Evolutionary conservation across 2,888 invertebrate genomes (phyloP), one percentile per base, ranked within the genome.

Genomic region (Sesia bembeciformis): DNA sequence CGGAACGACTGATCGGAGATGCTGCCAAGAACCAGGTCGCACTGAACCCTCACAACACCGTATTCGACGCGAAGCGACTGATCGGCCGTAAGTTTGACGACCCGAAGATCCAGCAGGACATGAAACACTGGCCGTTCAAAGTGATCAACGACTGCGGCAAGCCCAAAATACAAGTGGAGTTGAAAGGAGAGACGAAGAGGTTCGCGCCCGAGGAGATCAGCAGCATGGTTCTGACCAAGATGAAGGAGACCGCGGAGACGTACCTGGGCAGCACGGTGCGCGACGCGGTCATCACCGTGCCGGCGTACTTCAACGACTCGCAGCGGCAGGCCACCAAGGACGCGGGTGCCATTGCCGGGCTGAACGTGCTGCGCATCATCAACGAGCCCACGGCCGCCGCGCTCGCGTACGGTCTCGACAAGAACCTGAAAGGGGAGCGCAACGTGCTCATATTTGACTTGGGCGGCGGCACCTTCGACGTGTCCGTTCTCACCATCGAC

Each of bases 321-420:
- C 92, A 92, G 62, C 78, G 92, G 1, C 92, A 92, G 71, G 92
- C 92, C 56, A 94, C 94, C 4, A 94, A 94, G 73, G 94, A 94
- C 77, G 94, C 94, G 46, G 94, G 94, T 3, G 79, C 75, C 38
- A 91, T 91, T 62, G 90, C 92, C 53, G 93, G 93, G 23, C 72
- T 94, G 51, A 94, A 94, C 71, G 93, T 95, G 1, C 77, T 94
- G 50, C 84, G 94, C 58, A 94, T 95, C 60, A 93, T 93, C 61
- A 93, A 93, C 71, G 94, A 94, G 79, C 97, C 97, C 3, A 97
- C 97, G 3, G 97, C 97, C 53, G 97, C 97, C 56, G 97, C 97
- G 56, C 89, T 97, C 50, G 97, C 97, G 39, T 98, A 97, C 76
- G 98, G 98, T 57, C 94, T 98, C 94, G 97, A 98, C 77, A 97